phyloP scores from a whole-genome alignment of 2,113 vertebrate genomes.

The Corythornis cristatus region DNA sequence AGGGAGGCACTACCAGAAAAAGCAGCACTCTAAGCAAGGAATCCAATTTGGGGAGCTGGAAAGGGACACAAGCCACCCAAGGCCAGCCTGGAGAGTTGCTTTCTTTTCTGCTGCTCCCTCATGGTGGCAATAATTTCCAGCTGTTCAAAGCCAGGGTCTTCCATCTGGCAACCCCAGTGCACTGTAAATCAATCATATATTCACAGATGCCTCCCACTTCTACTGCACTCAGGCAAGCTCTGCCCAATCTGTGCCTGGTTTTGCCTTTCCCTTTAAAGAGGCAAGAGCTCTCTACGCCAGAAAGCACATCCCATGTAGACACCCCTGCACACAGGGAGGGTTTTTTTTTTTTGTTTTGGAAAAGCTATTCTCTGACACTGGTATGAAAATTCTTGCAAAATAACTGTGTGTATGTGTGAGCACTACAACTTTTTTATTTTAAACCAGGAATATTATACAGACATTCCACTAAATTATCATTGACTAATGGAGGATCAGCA shows the following conservation, averaged over 20 bases:
- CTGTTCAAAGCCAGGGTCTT: not conserved
- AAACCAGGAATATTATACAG: not conserved
- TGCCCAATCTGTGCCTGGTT: not conserved
- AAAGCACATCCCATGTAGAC: not conserved
- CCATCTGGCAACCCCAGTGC: not conserved
- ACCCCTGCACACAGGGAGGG: not conserved
- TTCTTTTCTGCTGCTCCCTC: not conserved
- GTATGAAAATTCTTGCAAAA: not conserved
- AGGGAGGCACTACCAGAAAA: not conserved
- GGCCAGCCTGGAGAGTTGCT: not conserved
- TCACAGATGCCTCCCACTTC: not conserved
- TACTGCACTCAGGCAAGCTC: not conserved
- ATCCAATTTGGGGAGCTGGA: not conserved
- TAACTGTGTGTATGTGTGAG: not conserved
- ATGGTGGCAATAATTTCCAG: not conserved
- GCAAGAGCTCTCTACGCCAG: not conserved
- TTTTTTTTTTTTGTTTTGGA: not conserved
- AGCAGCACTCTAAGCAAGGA: rapidly evolving
- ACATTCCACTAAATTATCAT: not conserved
- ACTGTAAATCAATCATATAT: not conserved
- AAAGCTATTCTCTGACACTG: not conserved
- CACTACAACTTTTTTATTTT: not conserved
- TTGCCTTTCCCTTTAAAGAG: not conserved
- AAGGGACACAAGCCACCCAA: not conserved
- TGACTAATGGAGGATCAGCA: not conserved